phyloP scores from a whole-genome alignment of 2,888 invertebrate genomes.

The Hyposoter dolosus region DNA sequence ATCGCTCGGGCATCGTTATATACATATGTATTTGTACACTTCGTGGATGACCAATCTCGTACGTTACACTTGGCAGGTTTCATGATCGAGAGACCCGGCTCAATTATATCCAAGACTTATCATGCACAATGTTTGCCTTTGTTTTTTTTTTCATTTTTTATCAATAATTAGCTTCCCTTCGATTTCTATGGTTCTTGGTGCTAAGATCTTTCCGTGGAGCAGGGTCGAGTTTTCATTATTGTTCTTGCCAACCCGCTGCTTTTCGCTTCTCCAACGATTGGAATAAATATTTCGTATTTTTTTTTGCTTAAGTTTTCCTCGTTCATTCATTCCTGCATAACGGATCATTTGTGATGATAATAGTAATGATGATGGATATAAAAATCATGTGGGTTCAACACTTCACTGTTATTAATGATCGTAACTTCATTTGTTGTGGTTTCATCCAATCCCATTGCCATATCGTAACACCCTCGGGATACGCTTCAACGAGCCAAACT shows the following conservation, averaged over 20 bases:
- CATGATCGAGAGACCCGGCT: slow-evolving; percentile 54
- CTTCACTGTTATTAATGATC: slow-evolving; percentile 11
- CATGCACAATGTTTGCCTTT: slow-evolving; percentile 18
- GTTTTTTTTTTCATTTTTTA: background rate
- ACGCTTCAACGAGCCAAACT: slow-evolving; percentile 84
- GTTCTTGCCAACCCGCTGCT: background rate
- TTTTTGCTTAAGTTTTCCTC: background rate
- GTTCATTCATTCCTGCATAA: background rate
- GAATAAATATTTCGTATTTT: background rate
- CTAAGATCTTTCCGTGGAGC: background rate
- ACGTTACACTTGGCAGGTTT: slow-evolving; percentile 54
- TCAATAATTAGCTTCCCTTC: background rate
- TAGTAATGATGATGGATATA: background rate
- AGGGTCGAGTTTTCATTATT: background rate
- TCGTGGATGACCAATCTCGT: slow-evolving; percentile 15
- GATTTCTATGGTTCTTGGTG: background rate
- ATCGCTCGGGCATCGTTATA: slow-evolving; percentile 5
- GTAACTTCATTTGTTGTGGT: slow-evolving; percentile 24
- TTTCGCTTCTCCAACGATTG: background rate
- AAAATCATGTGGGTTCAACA: background rate
- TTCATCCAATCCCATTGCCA: background rate
- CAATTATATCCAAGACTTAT: slow-evolving; percentile 41
- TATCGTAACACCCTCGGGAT: slow-evolving; percentile 63
- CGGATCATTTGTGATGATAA: background rate
- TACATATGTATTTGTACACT: slow-evolving; percentile 17